phyloP scores from a whole-genome alignment of 1,140 invertebrate species.

The Lepidurus couesii region DNA sequence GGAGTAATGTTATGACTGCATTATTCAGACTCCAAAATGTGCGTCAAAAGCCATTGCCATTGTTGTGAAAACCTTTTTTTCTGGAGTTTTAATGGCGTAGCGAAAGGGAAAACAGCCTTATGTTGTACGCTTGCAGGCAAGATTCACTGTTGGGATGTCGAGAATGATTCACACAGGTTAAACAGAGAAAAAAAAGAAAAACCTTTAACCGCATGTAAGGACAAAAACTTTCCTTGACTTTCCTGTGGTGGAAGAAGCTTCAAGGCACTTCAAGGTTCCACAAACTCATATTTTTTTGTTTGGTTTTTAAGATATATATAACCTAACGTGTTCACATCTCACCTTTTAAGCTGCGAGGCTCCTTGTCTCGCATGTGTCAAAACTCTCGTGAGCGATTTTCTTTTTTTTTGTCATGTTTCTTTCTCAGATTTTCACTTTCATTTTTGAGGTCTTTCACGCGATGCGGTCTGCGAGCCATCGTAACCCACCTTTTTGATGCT shows the following conservation, averaged over 20 bases:
- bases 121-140: background rate
- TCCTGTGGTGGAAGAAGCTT: background rate
- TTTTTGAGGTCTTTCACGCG: background rate
- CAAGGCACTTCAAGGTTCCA: background rate
- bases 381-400: background rate
- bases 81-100: background rate
- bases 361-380: background rate
- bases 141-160: background rate
- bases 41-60: too few relatives aligned
- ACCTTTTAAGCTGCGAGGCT: background rate
- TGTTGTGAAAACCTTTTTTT: background rate
- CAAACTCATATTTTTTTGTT: background rate
- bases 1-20: too few relatives aligned
- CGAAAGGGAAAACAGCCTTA: conserved; percentile 7
- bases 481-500: background rate
- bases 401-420: background rate
- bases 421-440: background rate
- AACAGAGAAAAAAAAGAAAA: background rate
- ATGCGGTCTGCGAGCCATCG: background rate
- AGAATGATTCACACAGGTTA: background rate
- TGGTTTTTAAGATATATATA: background rate
- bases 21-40: too few relatives aligned
- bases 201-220: background rate
- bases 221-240: background rate
- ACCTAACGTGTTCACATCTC: background rate